Evolutionary conservation across 1,140 invertebrate genomes (phyloP).

Genomic region (Habropoda laboriosa): DNA sequence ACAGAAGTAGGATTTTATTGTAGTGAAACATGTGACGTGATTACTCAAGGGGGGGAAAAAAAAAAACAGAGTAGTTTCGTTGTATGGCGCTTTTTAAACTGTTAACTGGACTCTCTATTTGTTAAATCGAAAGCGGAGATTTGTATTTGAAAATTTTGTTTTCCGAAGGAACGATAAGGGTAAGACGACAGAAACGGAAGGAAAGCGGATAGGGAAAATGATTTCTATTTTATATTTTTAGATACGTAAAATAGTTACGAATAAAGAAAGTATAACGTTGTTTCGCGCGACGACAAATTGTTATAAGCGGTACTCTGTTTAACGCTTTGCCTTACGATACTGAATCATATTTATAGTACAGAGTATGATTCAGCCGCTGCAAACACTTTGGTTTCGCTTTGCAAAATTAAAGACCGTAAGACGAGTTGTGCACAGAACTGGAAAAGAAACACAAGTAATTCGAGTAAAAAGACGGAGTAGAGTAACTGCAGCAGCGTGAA

Average conservation of each 20-base stretch:
- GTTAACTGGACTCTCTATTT: not conserved
- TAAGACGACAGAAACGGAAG: not conserved
- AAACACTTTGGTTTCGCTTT: not conserved
- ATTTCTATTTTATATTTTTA: slow-evolving; percentile 1
- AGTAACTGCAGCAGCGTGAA: no score
- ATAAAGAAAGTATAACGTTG: no score
- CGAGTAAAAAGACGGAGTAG: not conserved
- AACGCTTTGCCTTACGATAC: no score
- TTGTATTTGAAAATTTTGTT: no score
- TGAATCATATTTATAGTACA: not conserved
- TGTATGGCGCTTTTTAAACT: not conserved
- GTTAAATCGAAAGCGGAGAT: not conserved
- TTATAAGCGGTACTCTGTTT: not conserved
- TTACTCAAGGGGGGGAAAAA: not conserved
- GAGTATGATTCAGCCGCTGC: not conserved
- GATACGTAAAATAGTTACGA: not conserved
- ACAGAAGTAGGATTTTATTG: not conserved
- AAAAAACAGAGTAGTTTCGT: slow-evolving; percentile 3
- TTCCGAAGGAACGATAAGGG: no score
- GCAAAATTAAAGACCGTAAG: not conserved
- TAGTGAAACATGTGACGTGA: not conserved
- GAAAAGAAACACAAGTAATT: no score
- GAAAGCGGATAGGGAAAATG: not conserved
- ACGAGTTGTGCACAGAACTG: no score
- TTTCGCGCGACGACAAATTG: no score